phyloP scores from a whole-genome alignment of 1,140 invertebrate species.

The Pseudoatta argentina region DNA sequence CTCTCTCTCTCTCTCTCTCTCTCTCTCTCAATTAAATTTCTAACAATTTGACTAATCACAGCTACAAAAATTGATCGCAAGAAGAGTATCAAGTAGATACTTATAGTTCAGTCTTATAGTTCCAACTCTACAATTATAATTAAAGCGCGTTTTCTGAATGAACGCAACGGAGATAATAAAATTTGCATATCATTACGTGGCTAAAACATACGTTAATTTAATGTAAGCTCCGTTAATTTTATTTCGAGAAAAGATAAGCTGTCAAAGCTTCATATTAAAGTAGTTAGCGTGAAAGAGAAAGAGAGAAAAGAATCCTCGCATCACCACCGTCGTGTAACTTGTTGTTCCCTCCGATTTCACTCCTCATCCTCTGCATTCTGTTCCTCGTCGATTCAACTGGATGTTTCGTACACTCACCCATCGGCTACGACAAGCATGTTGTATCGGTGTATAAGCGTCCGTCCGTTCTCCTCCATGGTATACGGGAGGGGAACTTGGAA shows the following conservation, averaged over 20 bases:
- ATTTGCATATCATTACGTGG: neutral
- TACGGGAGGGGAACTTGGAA: conserved; percentile 50
- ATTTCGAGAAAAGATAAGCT: neutral
- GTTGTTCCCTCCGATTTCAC: conserved; percentile 42
- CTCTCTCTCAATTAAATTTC: neutral
- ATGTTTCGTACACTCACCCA: conserved; percentile 62
- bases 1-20: too few relatives aligned
- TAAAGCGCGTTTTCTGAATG: neutral
- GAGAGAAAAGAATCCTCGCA: neutral
- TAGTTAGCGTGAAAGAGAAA: neutral
- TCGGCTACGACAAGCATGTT: conserved; percentile 71
- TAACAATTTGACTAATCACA: neutral
- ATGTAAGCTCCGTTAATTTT: neutral
- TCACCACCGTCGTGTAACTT: neutral
- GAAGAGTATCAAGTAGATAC: neutral
- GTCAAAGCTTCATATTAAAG: conserved; percentile 14
- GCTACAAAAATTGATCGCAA: neutral
- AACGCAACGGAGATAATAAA: neutral
- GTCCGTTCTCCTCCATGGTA: conserved; percentile 50
- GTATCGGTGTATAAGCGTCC: conserved; percentile 77
- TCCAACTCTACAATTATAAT: neutral
- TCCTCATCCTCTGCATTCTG: conserved; percentile 52
- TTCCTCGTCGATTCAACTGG: conserved; percentile 63
- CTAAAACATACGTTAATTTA: neutral
- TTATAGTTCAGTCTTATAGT: neutral